Evolutionary conservation across 2,113 vertebrate species (phyloP), one percentile per base, ranked within the genome.

Genomic region (Lanius collurio): DNA sequence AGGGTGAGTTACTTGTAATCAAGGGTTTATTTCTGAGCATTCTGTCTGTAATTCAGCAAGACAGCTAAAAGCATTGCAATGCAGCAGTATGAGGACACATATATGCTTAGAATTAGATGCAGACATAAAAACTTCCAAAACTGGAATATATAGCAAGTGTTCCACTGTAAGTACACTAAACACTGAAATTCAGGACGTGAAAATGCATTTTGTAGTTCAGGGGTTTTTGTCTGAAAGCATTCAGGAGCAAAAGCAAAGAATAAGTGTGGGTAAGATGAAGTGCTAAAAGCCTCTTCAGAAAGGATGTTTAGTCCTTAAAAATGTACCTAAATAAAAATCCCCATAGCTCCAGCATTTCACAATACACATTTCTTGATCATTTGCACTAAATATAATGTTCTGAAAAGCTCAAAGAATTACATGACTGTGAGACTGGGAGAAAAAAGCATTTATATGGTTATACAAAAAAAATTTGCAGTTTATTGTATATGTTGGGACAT

Each of bases 271-370:
- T 90, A 97, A 93, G 70, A 97, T 50, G 26, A 52, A 67, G 33
- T 71, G 71, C 83, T 93, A 95, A 97, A 97, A 97, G 27, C 82
- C 47, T 92, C 83, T 91, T 96, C 85, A 92, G 92, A 95, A 85
- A 50, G 41, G 10, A 37, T 71, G 7, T 64, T 82, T 79, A 64
- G 53, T 52, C 41, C 52, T 79, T 69, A n/a, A 91, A 93, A 74
- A 65, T 5, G 4, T 44, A 35, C 10, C 42, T 75, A 92, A 64
- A 75, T 70, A 46, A 63, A 50, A 26, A 81, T 31, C 13, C 2
- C 7, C 5, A 39, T 47, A 4, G 41, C 62, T 81, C 37, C 76
- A 96, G 49, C 59, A 46, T 60, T 75, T 77, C 37, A 73, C 44
- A 93, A 41, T 52, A 90, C 55, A 78, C 13, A 75, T 85, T 35